Percentiles rank a stretch among this genome's conserved stretches.
Conservation (phyloP, 37 sponge, comb jelly and placozoan genomes). For the Cliona cf. orientalis region DNA sequence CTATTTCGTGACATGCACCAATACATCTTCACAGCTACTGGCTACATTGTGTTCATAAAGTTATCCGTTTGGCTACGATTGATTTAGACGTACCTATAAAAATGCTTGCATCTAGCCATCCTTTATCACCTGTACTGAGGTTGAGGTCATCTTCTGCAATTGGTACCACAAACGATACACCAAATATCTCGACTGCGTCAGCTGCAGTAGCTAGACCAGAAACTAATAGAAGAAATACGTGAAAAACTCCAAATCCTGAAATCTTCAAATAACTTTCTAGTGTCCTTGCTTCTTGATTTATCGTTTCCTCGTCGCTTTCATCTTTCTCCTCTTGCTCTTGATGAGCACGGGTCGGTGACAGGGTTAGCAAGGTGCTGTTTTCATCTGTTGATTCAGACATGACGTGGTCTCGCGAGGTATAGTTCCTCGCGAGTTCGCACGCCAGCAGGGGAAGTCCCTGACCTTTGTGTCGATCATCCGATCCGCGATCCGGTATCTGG, state of each 20-base stretch:
- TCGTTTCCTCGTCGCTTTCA: neutral
- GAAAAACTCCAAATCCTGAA: constrained; percentile 33
- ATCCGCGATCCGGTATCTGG: too few species aligned
- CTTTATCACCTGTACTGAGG: constrained; percentile 12
- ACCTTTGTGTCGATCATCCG: too few species aligned
- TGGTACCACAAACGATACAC: constrained; percentile 38
- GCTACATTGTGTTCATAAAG: too few species aligned
- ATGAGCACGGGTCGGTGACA: neutral
- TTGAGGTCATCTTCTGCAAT: constrained; percentile 34
- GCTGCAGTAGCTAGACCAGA: constrained; percentile 21
- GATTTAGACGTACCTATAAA: constrained; percentile 23
- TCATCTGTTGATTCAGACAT: neutral
- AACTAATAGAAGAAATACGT: constrained; percentile 24
- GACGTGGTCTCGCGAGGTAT: too few species aligned
- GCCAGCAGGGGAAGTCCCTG: too few species aligned
- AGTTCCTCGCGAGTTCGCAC: too few species aligned
- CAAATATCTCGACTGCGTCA: constrained; percentile 31
- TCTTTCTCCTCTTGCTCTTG: neutral
- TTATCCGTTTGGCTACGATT: too few species aligned
- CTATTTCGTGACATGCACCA: too few species aligned
- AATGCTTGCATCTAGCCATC: constrained; percentile 33
- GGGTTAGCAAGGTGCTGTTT: neutral
- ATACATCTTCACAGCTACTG: too few species aligned
- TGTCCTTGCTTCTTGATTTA: neutral
- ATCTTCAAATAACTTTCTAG: constrained; percentile 3